Percentiles rank a stretch among this genome's conserved stretches.
Conservation (phyloP, 1,140 invertebrate genomes). For the Drepana arcuata region DNA sequence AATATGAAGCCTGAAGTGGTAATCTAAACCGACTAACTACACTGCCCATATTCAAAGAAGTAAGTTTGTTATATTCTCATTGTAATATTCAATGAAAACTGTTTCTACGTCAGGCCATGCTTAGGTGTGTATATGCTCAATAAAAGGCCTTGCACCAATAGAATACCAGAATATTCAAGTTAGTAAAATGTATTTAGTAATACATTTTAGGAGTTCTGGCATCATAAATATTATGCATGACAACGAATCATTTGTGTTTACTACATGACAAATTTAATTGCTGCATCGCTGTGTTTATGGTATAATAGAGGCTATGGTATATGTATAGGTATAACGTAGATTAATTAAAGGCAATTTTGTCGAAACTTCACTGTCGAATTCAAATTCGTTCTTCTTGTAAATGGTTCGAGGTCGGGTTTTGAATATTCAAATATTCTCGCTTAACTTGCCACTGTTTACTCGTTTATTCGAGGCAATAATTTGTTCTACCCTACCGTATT, state of each 20-base stretch:
- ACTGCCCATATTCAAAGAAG: no score
- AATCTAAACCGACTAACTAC: no score
- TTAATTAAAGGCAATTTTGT: constrained; percentile 11
- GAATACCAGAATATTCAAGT: neutral
- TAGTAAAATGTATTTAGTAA: neutral
- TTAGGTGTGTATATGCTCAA: no score
- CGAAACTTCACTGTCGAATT: constrained; percentile 8
- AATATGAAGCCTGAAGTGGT: no score
- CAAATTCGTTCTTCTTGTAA: constrained; percentile 9
- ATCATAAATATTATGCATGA: no score
- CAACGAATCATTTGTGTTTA: neutral
- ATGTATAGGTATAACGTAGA: no score
- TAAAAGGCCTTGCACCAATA: no score
- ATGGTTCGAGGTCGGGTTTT: constrained; percentile 7
- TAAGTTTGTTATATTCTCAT: no score
- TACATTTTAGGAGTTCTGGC: no score
- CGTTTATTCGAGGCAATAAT: neutral
- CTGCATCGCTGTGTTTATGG: constrained; percentile 3
- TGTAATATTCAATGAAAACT: no score
- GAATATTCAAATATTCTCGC: constrained; percentile 10
- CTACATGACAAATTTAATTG: constrained; percentile 8
- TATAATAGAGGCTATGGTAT: no score
- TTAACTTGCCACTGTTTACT: constrained; percentile 2
- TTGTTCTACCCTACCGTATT: neutral
- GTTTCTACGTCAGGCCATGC: no score